Evolutionary conservation across 1,140 invertebrate species (phyloP).

Genomic region (Archivesica marissinica): DNA sequence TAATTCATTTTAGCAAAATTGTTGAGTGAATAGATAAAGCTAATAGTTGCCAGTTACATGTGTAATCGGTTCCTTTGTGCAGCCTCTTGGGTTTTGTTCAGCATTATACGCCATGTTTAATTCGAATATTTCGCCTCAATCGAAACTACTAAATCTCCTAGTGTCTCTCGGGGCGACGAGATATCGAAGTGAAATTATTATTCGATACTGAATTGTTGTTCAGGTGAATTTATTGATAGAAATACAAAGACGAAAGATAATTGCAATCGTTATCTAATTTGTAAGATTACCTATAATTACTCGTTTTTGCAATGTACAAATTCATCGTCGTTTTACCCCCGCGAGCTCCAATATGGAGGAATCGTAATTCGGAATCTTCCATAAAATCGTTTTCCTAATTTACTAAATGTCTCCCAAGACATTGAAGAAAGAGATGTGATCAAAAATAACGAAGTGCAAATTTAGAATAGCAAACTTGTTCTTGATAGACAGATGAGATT

Average conservation of each 20-base stretch:
- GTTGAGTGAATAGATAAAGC: conserved; percentile 40
- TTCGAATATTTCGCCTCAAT: conserved; percentile 32
- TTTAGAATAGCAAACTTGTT: conserved; percentile 27
- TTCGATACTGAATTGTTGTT: conserved; percentile 44
- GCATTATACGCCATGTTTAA: conserved; percentile 29
- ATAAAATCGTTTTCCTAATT: conserved; percentile 52
- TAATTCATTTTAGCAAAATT: neutral
- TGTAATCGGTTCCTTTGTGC: conserved; percentile 37
- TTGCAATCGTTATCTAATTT: conserved; percentile 53
- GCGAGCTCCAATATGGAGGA: conserved; percentile 1
- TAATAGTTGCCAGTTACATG: conserved; percentile 21
- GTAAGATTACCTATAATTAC: conserved; percentile 56
- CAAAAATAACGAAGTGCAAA: conserved; percentile 28
- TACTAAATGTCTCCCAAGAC: conserved; percentile 56
- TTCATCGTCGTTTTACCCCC: conserved; percentile 25
- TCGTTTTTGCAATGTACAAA: conserved; percentile 16
- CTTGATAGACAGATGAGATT: neutral
- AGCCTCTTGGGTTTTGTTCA: conserved; percentile 40
- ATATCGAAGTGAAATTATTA: conserved; percentile 30
- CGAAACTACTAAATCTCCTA: conserved; percentile 50
- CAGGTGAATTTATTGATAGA: conserved; percentile 24
- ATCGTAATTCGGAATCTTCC: neutral
- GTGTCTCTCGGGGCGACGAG: conserved; percentile 44
- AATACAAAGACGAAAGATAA: conserved; percentile 60
- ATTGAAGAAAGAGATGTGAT: conserved; percentile 16